Evolutionary conservation across 64 coral and sea anemone genomes (phyloP).

Genomic region (Actinia tenebrosa): DNA sequence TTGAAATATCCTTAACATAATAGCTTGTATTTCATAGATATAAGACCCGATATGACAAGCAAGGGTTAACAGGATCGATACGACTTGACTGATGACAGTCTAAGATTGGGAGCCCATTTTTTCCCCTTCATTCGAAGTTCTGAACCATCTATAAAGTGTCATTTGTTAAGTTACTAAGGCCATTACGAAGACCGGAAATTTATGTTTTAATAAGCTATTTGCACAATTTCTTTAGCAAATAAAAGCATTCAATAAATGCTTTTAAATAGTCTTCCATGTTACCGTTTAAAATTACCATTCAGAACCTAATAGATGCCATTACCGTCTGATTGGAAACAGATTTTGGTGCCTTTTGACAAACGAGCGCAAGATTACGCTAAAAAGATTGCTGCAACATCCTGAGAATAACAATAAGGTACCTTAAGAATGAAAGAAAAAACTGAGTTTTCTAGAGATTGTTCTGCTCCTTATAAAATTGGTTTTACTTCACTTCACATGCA

Average conservation of each 20-base stretch:
- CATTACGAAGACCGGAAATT: neutral
- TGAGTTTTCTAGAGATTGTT: neutral
- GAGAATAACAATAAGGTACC: neutral
- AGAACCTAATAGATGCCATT: neutral
- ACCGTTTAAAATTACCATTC: neutral
- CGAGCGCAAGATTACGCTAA: neutral
- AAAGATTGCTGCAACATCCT: neutral
- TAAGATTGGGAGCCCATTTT: neutral
- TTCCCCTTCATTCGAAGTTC: neutral
- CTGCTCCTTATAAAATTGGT: too few relatives aligned
- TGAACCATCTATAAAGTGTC: neutral
- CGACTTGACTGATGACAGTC: neutral
- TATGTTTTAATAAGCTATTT: constrained; percentile 1
- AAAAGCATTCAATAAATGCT: neutral
- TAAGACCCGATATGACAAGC: neutral
- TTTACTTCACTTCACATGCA: too few relatives aligned
- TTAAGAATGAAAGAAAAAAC: neutral
- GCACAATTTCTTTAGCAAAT: neutral
- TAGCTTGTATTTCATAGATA: neutral
- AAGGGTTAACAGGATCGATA: neutral
- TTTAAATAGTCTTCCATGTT: neutral
- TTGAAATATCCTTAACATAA: constrained; percentile 5
- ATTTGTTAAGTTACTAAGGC: neutral
- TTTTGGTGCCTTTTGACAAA: neutral
- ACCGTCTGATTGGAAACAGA: neutral